phyloP scores from a whole-genome alignment of 2,113 vertebrate species.

The Isichthys henryi region DNA sequence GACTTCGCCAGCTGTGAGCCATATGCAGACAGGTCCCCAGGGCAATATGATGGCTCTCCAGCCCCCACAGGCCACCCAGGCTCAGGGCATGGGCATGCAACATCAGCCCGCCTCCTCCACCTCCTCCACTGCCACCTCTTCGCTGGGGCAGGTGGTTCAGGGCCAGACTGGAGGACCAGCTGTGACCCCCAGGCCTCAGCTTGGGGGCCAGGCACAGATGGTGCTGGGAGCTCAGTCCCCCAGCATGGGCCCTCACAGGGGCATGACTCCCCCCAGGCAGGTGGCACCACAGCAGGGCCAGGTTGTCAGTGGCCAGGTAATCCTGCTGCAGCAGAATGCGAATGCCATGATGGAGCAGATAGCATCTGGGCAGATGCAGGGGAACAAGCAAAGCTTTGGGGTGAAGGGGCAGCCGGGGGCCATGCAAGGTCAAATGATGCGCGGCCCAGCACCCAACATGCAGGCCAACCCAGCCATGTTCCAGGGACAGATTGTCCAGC shows the following conservation, averaged over 20 bases:
- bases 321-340: constrained; percentile 71
- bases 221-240: constrained; percentile 51
- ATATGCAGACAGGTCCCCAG: constrained; percentile 76
- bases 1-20: constrained; percentile 72
- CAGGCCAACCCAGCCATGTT: constrained; percentile 86
- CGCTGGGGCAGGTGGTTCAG: constrained; percentile 88
- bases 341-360: constrained; percentile 96
- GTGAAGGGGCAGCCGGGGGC: constrained; percentile 57
- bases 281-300: constrained; percentile 10
- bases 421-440: constrained; percentile 70
- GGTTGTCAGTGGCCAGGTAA: constrained; percentile 82
- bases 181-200: constrained; percentile 82
- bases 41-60: constrained; percentile 80
- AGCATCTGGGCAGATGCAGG: constrained; percentile 88
- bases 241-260: constrained; percentile 80
- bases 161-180: constrained; percentile 75
- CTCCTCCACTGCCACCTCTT: constrained; percentile 55
- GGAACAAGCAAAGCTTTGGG: constrained; percentile 84
- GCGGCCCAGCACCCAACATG: constrained; percentile 70
- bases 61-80: constrained; percentile 75
- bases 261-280: constrained; percentile 95
- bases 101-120: constrained; percentile 70
- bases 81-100: constrained; percentile 91
- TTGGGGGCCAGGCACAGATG: constrained; percentile 67
- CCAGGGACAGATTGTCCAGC: constrained; percentile 67